phyloP scores from a whole-genome alignment of 2,113 vertebrate species.

The Xyliphius kryptos region DNA sequence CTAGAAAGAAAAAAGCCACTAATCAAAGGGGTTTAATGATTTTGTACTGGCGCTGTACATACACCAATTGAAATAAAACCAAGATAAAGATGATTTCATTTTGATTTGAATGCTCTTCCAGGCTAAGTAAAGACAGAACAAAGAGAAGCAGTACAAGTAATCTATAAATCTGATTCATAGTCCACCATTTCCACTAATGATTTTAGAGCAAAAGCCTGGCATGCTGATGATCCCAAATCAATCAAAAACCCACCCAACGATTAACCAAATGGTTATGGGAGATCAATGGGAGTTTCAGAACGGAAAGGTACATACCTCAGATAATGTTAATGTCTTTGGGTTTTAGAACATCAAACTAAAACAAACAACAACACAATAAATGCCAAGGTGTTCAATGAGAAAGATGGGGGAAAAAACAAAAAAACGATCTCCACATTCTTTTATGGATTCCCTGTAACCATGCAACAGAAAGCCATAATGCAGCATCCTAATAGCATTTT shows the following conservation, averaged over 20 bases:
- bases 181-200: neutral
- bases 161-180: neutral
- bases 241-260: constrained; percentile 23
- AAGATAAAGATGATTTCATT: no score
- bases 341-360: constrained; percentile 44
- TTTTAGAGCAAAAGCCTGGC: neutral
- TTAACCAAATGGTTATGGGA: constrained; percentile 43
- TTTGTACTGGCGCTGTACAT: no score
- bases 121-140: neutral
- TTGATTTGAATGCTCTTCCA: no score
- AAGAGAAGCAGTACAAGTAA: neutral
- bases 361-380: constrained; percentile 43
- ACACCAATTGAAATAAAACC: no score
- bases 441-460: no score
- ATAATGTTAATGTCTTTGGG: constrained; percentile 35
- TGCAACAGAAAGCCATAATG: no score
- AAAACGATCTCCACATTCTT: no score
- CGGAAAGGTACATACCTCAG: neutral
- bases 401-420: neutral
- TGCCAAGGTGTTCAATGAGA: neutral
- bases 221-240: neutral
- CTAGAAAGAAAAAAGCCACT: no score
- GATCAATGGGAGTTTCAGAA: constrained; percentile 22
- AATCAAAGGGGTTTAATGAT: no score
- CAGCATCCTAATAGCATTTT: no score